Evolutionary conservation across 2,113 vertebrate genomes (phyloP), one percentile per base, ranked within the genome.

Genomic region (Amphiprion ocellaris): DNA sequence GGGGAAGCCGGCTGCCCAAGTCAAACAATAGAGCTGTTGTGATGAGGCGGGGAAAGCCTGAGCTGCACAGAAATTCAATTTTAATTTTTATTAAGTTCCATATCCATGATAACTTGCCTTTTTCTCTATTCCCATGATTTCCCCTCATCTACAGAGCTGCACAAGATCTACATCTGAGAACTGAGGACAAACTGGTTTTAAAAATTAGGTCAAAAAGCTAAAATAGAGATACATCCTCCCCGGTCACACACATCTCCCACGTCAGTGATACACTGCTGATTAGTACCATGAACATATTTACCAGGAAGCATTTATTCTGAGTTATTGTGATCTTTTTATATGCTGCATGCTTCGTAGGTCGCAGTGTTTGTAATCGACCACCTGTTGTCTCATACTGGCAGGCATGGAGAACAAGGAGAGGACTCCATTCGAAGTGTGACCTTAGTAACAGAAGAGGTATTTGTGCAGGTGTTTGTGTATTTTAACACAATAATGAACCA

Each of bases 311-410:
- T 69, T 76, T 73, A 54, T 69, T 74, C 39, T 10, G 2, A 73
- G 79, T 56, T 76, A 58, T 76, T 77, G 71, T 10, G 67, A 71
- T 81, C 69, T 85, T 84, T 89, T 87, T 83, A 84, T 79, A 79
- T 30, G 39, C 62, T 0, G 52, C 84, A 54, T 85, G 75, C 84
- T 79, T 84, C 11, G 19, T n/a, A 30, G 86, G 89, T 90, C 88
- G 90, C 58, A 69, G 12, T 28, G 41, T 82, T 83, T 59, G 49
- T 49, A 50, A 66, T 54, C n/a, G 12, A 19, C 65, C 90, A 90
- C 83, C 87, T 92, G 87, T 88, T 82, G 82, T 60, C 77, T 49
- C 30, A 37, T 39, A 58, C 47, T 8, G 55, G 30, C 33, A 63
- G 23, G 44, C 39, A 44, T 23, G 53, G 55, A 64, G 44, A 68